Evolutionary conservation across 2,113 vertebrate species (phyloP).

Genomic region (Lampris megalopsis): DNA sequence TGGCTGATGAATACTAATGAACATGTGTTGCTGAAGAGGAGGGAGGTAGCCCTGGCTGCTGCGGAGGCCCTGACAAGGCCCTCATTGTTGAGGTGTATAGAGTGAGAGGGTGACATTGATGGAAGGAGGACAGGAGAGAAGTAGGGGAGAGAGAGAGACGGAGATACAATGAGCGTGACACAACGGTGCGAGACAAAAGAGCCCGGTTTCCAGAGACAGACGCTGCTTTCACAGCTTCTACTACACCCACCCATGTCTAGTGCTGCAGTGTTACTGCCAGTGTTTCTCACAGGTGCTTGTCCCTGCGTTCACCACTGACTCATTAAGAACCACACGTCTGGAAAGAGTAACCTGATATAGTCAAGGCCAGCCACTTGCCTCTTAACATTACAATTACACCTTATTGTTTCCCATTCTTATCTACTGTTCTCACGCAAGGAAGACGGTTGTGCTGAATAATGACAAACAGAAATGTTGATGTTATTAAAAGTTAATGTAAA

Average conservation of each 20-base stretch:
- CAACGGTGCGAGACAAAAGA: slow-evolving; percentile 32
- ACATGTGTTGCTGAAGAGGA: slow-evolving; percentile 55
- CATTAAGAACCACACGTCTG: background rate
- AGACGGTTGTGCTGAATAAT: too few relatives aligned
- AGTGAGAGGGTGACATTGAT: slow-evolving; percentile 15
- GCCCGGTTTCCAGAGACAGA: slow-evolving; percentile 61
- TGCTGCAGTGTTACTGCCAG: background rate
- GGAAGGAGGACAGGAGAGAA: slow-evolving; percentile 4
- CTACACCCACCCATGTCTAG: background rate
- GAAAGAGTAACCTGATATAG: background rate
- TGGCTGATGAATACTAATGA: slow-evolving; percentile 74
- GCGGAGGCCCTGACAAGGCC: slow-evolving; percentile 69
- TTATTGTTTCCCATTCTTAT: background rate
- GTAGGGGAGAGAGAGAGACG: slow-evolving; percentile 29
- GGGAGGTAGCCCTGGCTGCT: slow-evolving; percentile 46
- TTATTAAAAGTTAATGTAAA: too few relatives aligned
- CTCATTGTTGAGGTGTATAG: slow-evolving; percentile 59
- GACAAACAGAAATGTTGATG: too few relatives aligned
- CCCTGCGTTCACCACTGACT: slow-evolving; percentile 8
- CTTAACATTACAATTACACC: background rate
- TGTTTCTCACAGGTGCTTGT: background rate
- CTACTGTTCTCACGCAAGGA: background rate
- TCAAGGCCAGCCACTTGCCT: background rate
- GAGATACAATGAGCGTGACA: slow-evolving; percentile 28
- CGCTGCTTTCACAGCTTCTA: slow-evolving; percentile 40